phyloP scores from a whole-genome alignment of 2,888 invertebrate genomes.

The Pyrrhosoma nymphula region DNA sequence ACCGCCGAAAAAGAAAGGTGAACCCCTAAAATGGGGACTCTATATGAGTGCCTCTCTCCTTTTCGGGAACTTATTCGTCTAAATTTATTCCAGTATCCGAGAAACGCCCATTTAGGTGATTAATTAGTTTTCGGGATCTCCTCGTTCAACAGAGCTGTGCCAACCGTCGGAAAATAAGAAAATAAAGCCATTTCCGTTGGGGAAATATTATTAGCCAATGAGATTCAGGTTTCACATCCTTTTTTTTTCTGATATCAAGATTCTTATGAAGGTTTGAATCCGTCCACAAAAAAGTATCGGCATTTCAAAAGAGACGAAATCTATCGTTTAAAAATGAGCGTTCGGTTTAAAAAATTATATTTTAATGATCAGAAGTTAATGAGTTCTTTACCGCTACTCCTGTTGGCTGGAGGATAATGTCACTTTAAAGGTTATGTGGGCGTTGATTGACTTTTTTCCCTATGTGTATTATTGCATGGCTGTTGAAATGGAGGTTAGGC shows the following conservation, averaged over 20 bases:
- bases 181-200: background rate
- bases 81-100: conserved; percentile 19
- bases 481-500: no score
- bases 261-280: background rate
- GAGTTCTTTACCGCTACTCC: no score
- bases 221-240: background rate
- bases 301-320: no score
- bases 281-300: no score
- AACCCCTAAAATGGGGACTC: background rate
- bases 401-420: no score
- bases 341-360: background rate
- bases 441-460: no score
- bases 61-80: background rate
- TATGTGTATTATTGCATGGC: no score
- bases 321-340: background rate
- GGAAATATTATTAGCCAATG: background rate
- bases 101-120: background rate
- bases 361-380: no score
- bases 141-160: background rate
- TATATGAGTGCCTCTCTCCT: background rate
- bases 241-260: background rate
- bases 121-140: background rate
- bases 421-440: no score
- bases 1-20: background rate
- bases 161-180: background rate